Base-by-base conservation (phyloP, 2,888 invertebrate genomes). In the Eupsilia transversa region DNA sequence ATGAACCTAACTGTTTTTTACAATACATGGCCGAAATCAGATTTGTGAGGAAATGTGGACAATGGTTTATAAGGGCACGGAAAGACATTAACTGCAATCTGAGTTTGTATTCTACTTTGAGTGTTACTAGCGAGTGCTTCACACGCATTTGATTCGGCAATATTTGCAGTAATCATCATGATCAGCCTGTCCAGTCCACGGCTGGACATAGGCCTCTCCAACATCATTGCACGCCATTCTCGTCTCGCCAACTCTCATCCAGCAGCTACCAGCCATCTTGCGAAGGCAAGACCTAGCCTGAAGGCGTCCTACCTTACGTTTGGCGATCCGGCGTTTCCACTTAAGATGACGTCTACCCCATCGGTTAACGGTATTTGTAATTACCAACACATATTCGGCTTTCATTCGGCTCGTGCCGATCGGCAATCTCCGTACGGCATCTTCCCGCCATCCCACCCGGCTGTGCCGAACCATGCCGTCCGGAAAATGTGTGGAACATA, bases 1-100 rank as follows among this genome's bases (percentile, higher is more conserved):
- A 84, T 80, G 77, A 77, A 84, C 78, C 61, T 82, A 87, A 86
- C 86, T 74, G 88, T 84, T 75, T 63, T 66, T 67, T 77, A 77
- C 77, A 84, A 86, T 70, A 76, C 70, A 64, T 65, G 35, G n/a
- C 41, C 57, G 56, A 73, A 57, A 80, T 74, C 27, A 59, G 74
- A 56, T 49, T 35, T 69, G 54, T 66, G 35, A n/a, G 56, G 60
- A 68, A 83, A 79, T 64, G 23, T 68, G 5, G 56, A 84, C 80
- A 80, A 84, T 54, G 49, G 33, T 0, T 49, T 20, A 6, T 52
- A 77, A 43, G 56, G 74, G 61, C 33, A 46, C 35, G 14, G 14
- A 57, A 41, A 10, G 27, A n/a, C 2, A 46, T 20, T 0, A 20
- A 20, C 3, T 23, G 23, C 23, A 33, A 72, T 57, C 49, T 80